Conservation (phyloP, 2,113 vertebrate genomes). For the Salvelinus alpinus region DNA sequence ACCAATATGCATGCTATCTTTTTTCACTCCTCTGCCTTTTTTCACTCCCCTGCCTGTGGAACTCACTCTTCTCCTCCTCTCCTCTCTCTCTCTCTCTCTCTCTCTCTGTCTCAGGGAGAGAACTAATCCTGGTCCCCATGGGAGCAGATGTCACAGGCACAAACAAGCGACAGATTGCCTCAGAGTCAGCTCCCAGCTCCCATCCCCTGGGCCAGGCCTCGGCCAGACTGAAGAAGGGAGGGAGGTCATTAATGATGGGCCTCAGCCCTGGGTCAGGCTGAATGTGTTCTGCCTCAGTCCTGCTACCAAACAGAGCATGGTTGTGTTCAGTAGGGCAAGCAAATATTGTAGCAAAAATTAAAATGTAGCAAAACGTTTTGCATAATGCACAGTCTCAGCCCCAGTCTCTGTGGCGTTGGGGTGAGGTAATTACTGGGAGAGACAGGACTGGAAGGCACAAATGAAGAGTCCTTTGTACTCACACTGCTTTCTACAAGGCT, state of each 20-base stretch:
- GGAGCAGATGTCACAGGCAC: conserved; percentile 68
- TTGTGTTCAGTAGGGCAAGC: background rate
- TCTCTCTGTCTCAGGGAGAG: background rate
- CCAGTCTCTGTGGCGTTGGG: too few relatives aligned
- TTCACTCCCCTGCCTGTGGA: conserved; percentile 15
- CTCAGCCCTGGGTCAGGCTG: conserved; percentile 20
- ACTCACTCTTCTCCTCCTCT: conserved; percentile 21
- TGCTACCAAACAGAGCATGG: background rate
- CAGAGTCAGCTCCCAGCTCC: background rate
- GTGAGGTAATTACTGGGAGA: background rate
- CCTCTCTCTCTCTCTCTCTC: background rate
- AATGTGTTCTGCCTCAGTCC: too few relatives aligned
- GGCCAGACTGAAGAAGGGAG: conserved; percentile 56
- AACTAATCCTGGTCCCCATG: conserved; percentile 36
- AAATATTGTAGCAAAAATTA: background rate
- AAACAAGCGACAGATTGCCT: conserved; percentile 68
- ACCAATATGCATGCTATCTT: conserved; percentile 15
- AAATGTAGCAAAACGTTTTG: too few relatives aligned
- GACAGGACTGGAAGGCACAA: conserved; percentile 21
- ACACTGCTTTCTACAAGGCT: background rate
- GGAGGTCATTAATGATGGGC: conserved; percentile 58
- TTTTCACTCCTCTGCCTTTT: conserved; percentile 7
- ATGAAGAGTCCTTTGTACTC: background rate
- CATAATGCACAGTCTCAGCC: too few relatives aligned
- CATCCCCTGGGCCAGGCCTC: conserved; percentile 31